Percentiles rank a stretch among this genome's conserved stretches.
These are phyloP conservation scores for Apis dorsata DNA, from an alignment of 1,140 invertebrate species.

Conservation along the genomic window DNA sequence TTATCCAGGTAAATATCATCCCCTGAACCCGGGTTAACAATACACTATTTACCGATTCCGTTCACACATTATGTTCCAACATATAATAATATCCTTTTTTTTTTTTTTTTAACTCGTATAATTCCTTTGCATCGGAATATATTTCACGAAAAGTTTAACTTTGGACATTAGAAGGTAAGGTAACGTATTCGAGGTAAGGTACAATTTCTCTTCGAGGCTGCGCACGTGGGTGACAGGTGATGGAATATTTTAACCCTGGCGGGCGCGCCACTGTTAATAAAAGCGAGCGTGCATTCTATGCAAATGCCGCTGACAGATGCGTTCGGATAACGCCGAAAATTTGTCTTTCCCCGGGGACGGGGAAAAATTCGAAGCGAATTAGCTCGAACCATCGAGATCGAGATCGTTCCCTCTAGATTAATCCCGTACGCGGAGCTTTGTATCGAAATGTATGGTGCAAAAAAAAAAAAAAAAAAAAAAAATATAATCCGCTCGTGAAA, in stretches of 20 bases:
- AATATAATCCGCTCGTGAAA: background rate
- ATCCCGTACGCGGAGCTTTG: background rate
- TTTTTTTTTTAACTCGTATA: too few relatives aligned
- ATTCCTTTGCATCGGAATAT: too few relatives aligned
- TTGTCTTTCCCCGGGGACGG: constrained; percentile 35
- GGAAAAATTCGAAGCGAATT: background rate
- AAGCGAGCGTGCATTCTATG: constrained; percentile 76
- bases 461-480: background rate
- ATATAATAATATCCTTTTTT: too few relatives aligned
- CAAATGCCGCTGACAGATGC: constrained; percentile 68
- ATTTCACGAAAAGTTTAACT: too few relatives aligned
- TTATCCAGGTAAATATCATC: constrained; percentile 40
- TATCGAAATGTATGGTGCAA: background rate
- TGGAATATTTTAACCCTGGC: constrained; percentile 70
- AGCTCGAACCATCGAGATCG: too few relatives aligned
- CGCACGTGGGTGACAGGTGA: constrained; percentile 74
- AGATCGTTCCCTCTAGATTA: background rate
- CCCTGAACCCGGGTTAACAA: background rate
- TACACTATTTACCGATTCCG: background rate
- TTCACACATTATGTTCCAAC: too few relatives aligned
- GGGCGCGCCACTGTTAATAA: constrained; percentile 56
- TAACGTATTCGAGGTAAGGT: too few relatives aligned
- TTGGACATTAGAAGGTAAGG: too few relatives aligned
- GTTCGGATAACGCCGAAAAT: constrained; percentile 56
- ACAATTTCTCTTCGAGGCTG: constrained; percentile 9